phyloP scores from a whole-genome alignment of 1,140 invertebrate genomes.

The Ceratosolen solmsi region DNA sequence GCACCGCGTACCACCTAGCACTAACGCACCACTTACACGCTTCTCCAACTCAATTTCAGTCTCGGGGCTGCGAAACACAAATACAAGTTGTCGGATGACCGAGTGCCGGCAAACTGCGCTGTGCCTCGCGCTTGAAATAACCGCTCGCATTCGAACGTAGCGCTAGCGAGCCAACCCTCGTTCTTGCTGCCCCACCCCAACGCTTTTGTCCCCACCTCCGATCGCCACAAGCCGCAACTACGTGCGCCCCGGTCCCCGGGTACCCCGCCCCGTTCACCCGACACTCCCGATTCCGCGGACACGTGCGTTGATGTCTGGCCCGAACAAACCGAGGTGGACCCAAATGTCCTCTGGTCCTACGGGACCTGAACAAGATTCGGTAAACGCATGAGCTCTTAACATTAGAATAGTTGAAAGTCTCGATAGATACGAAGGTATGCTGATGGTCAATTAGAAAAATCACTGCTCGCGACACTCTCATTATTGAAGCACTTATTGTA shows the following conservation, averaged over 20 bases:
- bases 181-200: constrained; percentile 59
- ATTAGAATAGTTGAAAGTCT: no score
- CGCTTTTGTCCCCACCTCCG: constrained; percentile 50
- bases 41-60: not conserved
- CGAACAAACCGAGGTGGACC: not conserved
- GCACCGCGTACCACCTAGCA: not conserved
- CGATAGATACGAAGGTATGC: no score
- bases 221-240: no score
- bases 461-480: no score
- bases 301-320: not conserved
- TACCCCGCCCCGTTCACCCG: not conserved
- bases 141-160: constrained; percentile 65
- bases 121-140: constrained; percentile 69
- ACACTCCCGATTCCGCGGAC: not conserved
- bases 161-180: constrained; percentile 63
- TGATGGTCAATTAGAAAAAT: no score
- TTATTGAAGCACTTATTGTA: no score
- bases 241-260: not conserved
- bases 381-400: no score
- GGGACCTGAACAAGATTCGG: no score
- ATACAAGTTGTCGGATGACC: not conserved
- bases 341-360: no score
- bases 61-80: not conserved
- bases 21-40: constrained; percentile 3
- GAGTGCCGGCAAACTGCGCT: constrained; percentile 25